Base-by-base conservation (phyloP, 2,797 vertebrate species). In the Salarias fasciatus region DNA sequence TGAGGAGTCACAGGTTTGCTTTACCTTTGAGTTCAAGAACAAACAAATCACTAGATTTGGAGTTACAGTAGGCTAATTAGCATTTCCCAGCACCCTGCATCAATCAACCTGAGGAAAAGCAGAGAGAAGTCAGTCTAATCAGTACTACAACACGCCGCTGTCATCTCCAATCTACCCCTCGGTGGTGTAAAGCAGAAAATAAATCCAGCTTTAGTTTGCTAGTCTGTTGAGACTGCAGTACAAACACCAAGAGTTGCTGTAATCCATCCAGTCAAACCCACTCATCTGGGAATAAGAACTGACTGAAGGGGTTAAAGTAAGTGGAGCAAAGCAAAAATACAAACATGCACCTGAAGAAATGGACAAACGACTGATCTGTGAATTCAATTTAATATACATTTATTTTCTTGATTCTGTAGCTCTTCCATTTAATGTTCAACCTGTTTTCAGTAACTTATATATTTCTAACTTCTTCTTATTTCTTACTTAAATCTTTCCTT, bases 141-240 rank as follows among this genome's bases (percentile, higher is more conserved):
- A 82, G 57, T 56, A 72, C 76, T 63, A 24, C 18, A 24, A 24
- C 18, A 69, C 75, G 5, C 52, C 41, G 68, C 69, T 66, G 76
- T 72, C 67, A 53, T 70, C 63, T 65, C 63, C 69, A 85, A 83
- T 83, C 63, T 69, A 74, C 82, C 77, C 77, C 80, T 73, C 69
- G 57, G 53, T 67, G 82, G 33, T 69, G 53, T 50, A 67, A 69
- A 63, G 45, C 53, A 57, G 52, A 63, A 63, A 78, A 71, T 68
- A 51, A 69, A 63, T 12, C 28, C 12, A 69, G 37, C 53, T 57
- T 67, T 53, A 78, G 46, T 69, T 69, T 63, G 44, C 33, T 54
- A 43, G 63, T 78, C 61, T 65, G 14, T 11, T 13, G 48, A 54
- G 64, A 60, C 38, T 44, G 38, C 57, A 55, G 42, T 38, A 11